Base-by-base conservation (phyloP, 2,797 vertebrate genomes). In the Neosilurus mollespiculum region DNA sequence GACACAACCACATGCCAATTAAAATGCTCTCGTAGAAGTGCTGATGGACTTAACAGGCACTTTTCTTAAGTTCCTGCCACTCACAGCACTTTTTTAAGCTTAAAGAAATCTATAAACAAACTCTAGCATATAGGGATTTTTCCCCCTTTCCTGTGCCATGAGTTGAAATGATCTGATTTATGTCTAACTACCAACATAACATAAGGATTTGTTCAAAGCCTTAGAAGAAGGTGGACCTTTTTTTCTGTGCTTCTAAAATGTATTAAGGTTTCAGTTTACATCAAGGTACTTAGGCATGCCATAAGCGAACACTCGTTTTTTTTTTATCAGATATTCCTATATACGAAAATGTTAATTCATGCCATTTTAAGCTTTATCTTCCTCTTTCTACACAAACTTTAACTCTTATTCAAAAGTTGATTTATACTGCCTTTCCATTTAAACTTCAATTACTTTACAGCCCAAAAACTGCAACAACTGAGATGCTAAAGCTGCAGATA, bases 1-100 rank as follows among this genome's bases (percentile, higher is more conserved):
- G 93, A 93, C 90, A 92, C 90, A 92, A 91, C 91, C 91, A 90
- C 89, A 89, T 94, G 93, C 90, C 96, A 97, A 96, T 97, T 96
- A 97, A 92, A 92, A 84, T 89, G 94, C 95, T 93, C 58, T 73
- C 24, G 37, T 56, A 11, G 88, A 86, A 91, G 88, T 89, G 91
- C 91, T 93, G 90, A 91, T 86, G 85, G 87, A 88, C 87, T 88
- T 90, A 89, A 88, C 89, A 87, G 89, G 90, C 90, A 90, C 86
- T 83, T 90, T 82, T 90, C 91, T 91, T 89, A 92, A 91, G 89
- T 86, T 90, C 87, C 86, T 90, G 89, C 89, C 88, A 91, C 86
- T 85, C 70, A 86, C 78, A 83, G 87, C 85, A 87, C 89, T 85
- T 91, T 91, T 30, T 18, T 58, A 82, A 83, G 78, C 84, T 86